Evolutionary conservation across 1,140 invertebrate genomes (phyloP), one percentile per base, ranked within the genome.

Genomic region (Aethina tumida): DNA sequence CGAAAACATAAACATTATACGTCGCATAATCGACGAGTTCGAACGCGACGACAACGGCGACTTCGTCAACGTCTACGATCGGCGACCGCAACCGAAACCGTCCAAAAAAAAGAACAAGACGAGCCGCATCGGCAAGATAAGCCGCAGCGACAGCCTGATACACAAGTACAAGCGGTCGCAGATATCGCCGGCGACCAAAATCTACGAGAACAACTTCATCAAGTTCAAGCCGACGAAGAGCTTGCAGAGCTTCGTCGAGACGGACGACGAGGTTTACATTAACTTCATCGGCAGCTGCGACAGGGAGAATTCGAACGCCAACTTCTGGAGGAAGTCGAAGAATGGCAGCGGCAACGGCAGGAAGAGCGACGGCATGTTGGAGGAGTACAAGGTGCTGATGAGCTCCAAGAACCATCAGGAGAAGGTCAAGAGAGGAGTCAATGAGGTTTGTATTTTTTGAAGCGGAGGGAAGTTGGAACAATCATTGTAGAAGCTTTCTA

Each of bases 21-120:
- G 50, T 29, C 50, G 47, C 26, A 52, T 58, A 9, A 58, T 58
- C 28, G 50, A 54, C 14, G 56, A 58, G 28, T 55, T 58, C 33
- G 51, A 56, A 17, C 26, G 5, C 10, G 20, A 22, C 26, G 15
- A 20, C 2, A 7, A 19, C 14, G 18, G 9, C 3, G 9, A 19
- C 12, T 4, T 17, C 30, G 7, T 19, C 30, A 7, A 32, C 18
- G 12, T 4, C 16, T 3, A 35, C 15, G 20, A 4, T 5, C 4
- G 12, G 13, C 20, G 21, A 20, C 9, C 21, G 21, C 32, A 46
- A 12, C n/a, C 37, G 18, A 46, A 47, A 40, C 17, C 9, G 8
- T 20, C 42, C 19, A 44, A 40, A 16, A 51, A 43, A 14, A 43
- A 27, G 7, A 35, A 35, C 9, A 48, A 47, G 7, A 50, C 41